phyloP scores from a whole-genome alignment of 1,140 invertebrate species.

The Pissodes strobi region DNA sequence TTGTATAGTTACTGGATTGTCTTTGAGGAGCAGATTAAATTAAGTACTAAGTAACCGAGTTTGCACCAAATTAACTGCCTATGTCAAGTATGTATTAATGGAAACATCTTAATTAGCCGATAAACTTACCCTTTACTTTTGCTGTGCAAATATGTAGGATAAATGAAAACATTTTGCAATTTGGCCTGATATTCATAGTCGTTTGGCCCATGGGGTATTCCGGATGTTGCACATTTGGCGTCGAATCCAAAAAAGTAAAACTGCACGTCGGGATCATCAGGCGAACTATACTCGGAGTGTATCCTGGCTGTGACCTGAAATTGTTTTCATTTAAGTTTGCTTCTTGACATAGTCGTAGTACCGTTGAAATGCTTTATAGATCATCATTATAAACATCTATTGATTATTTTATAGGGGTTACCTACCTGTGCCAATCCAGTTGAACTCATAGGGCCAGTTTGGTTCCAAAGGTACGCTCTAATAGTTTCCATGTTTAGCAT shows the following conservation, averaged over 20 bases:
- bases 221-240: conserved; percentile 64
- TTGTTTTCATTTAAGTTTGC: background rate
- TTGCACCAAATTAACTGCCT: background rate
- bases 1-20: too few relatives aligned
- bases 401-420: too few relatives aligned
- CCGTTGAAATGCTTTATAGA: background rate
- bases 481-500: conserved; percentile 64
- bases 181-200: conserved; percentile 54
- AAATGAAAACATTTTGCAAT: conserved; percentile 62
- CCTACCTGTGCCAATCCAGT: conserved; percentile 54
- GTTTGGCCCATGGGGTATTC: conserved; percentile 54
- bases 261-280: conserved; percentile 65
- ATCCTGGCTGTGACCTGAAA: conserved; percentile 64
- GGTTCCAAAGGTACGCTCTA: conserved; percentile 64
- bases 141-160: conserved; percentile 73
- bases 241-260: conserved; percentile 70
- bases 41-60: too few relatives aligned
- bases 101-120: too few relatives aligned
- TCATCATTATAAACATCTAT: background rate
- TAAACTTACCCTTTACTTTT: conserved; percentile 72
- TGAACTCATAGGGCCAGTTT: conserved; percentile 63
- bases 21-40: too few relatives aligned
- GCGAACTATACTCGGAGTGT: conserved; percentile 61
- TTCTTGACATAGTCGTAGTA: background rate
- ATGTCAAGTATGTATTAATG: background rate